These are phyloP conservation scores for Phalangium opilio DNA, from an alignment of 2,888 invertebrate genomes.

Conservation along the genomic window DNA sequence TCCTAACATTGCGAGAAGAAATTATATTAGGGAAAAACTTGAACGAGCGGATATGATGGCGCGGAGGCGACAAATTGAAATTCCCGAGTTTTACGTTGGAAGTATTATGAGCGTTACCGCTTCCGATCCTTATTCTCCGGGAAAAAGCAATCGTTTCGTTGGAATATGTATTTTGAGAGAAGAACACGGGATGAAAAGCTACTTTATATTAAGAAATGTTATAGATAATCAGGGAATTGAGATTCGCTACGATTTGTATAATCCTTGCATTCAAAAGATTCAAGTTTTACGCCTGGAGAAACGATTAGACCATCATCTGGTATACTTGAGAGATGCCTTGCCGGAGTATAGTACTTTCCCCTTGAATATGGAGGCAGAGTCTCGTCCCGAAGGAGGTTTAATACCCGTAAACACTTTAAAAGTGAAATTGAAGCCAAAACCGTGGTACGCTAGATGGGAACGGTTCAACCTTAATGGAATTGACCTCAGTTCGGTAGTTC, in stretches of 20 bases:
- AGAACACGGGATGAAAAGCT: constrained; percentile 64
- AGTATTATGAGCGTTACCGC: constrained; percentile 74
- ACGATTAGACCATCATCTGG: constrained; percentile 70
- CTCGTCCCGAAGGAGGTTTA: constrained; percentile 52
- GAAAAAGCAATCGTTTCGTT: constrained; percentile 68
- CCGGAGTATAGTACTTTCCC: constrained; percentile 86
- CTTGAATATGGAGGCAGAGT: constrained; percentile 73
- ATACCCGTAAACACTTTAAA: constrained; percentile 62
- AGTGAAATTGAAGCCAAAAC: constrained; percentile 44
- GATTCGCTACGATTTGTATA: constrained; percentile 73
- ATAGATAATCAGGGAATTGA: constrained; percentile 72
- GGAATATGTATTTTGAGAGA: constrained; percentile 84
- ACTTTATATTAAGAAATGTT: constrained; percentile 78
- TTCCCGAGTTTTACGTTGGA: constrained; percentile 33
- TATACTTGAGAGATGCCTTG: constrained; percentile 74
- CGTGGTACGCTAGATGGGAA: constrained; percentile 88
- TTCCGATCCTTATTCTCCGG: constrained; percentile 67
- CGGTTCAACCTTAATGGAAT: constrained; percentile 58
- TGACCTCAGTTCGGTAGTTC: constrained; percentile 30
- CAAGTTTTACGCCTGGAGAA: constrained; percentile 85
- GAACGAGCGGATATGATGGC: no score
- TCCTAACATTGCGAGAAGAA: no score
- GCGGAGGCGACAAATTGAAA: no score
- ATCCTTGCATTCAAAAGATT: constrained; percentile 74
- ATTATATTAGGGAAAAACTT: no score